Percentiles rank a stretch among this genome's conserved stretches.
These are phyloP conservation scores for Drepana arcuata DNA, from an alignment of 1,140 invertebrate species.

Conservation along the genomic window DNA sequence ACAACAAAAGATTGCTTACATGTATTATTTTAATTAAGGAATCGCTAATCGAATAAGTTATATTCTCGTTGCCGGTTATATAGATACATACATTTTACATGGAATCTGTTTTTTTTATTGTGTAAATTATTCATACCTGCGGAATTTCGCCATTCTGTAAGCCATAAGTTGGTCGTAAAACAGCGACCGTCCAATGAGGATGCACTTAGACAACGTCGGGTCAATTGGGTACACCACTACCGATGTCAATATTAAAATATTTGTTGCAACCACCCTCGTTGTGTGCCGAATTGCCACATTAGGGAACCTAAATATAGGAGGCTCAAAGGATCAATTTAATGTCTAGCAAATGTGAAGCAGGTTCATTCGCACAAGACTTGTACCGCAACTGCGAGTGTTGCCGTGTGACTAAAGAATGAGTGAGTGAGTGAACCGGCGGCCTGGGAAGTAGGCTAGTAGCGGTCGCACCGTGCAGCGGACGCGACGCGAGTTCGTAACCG, in stretches of 20 bases:
- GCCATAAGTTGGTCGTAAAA: slow-evolving; percentile 31
- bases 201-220: slow-evolving; percentile 2
- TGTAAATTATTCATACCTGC: slow-evolving; percentile 37
- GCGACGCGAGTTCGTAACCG: slow-evolving; percentile 22
- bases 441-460: slow-evolving; percentile 7
- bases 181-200: slow-evolving; percentile 14
- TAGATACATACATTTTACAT: slow-evolving; percentile 7
- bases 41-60: not conserved
- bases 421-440: slow-evolving; percentile 25
- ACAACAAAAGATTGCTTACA: no score
- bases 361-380: slow-evolving; percentile 22
- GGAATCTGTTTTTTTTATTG: not conserved
- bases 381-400: slow-evolving; percentile 48
- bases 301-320: not conserved
- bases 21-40: not conserved
- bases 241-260: no score
- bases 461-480: slow-evolving; percentile 16
- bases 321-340: not conserved
- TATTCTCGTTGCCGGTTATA: slow-evolving; percentile 2
- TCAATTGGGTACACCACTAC: not conserved
- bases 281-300: not conserved
- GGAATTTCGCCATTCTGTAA: slow-evolving; percentile 46
- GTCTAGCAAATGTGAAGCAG: not conserved
- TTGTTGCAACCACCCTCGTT: not conserved
- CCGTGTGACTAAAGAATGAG: slow-evolving; percentile 47